Conservation (phyloP, 2,113 vertebrate genomes). For the Abramis brama region DNA sequence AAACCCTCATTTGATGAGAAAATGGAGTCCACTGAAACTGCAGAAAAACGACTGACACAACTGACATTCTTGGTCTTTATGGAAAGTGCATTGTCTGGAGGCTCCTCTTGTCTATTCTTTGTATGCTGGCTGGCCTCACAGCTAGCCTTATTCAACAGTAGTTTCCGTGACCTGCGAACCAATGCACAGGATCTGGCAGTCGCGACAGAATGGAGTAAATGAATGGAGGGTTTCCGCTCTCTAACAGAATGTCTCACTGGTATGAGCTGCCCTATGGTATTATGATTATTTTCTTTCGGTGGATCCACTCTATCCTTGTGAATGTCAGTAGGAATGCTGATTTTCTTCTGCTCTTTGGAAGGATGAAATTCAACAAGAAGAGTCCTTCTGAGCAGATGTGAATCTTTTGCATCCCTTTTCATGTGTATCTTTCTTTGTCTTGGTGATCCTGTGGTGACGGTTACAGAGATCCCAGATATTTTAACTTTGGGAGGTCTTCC, state of each 20-base stretch:
- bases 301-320: constrained; percentile 36
- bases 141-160: constrained; percentile 82
- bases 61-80: constrained; percentile 50
- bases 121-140: constrained; percentile 71
- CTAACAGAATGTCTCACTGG: constrained; percentile 84
- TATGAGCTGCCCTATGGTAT: constrained; percentile 55
- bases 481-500: constrained; percentile 93
- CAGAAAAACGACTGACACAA: constrained; percentile 64
- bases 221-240: constrained; percentile 84
- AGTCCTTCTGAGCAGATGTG: constrained; percentile 56
- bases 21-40: constrained; percentile 81
- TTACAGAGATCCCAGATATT: constrained; percentile 94
- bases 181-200: constrained; percentile 83
- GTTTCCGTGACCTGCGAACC: constrained; percentile 83
- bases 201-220: constrained; percentile 86
- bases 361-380: constrained; percentile 59
- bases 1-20: constrained; percentile 81
- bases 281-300: constrained; percentile 6
- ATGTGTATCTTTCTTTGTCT: constrained; percentile 87
- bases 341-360: constrained; percentile 69
- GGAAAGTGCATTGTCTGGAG: constrained; percentile 62
- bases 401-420: constrained; percentile 74
- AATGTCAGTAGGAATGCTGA: constrained; percentile 55
- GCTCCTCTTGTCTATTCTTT: constrained; percentile 69
- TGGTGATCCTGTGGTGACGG: constrained; percentile 85